Evolutionary conservation across 2,113 vertebrate species (phyloP).

Genomic region (Elephantulus edwardii): DNA sequence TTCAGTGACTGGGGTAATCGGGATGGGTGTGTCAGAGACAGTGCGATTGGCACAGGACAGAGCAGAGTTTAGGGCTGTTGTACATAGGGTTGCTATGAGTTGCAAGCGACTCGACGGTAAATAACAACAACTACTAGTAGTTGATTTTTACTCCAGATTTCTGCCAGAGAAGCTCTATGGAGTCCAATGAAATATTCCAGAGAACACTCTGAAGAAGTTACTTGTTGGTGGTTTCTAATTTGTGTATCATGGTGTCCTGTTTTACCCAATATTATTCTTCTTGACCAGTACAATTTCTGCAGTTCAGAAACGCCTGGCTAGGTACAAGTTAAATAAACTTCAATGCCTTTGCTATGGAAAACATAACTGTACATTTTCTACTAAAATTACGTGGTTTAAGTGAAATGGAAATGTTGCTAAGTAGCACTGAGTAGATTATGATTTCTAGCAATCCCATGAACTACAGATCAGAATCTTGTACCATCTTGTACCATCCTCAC

Average conservation of each 20-base stretch:
- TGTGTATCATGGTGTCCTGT: not conserved
- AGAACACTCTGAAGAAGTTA: not conserved
- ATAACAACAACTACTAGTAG: too few species aligned
- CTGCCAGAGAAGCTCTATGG: not conserved
- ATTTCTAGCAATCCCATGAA: not conserved
- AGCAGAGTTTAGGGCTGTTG: too few species aligned
- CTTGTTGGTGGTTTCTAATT: not conserved
- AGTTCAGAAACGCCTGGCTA: constrained; percentile 9
- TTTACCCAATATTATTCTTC: constrained; percentile 3
- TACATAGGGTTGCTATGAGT: too few species aligned
- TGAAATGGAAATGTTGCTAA: constrained; percentile 21
- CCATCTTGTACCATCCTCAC: too few species aligned
- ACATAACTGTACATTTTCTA: not conserved
- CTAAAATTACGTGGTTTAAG: not conserved
- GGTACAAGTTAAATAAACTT: not conserved
- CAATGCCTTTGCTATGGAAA: constrained; percentile 5
- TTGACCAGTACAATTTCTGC: not conserved
- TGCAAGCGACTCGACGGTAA: too few species aligned
- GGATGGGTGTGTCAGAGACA: too few species aligned
- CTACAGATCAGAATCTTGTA: too few species aligned
- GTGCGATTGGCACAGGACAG: too few species aligned
- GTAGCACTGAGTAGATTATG: not conserved
- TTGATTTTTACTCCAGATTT: not conserved
- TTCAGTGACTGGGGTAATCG: too few species aligned
- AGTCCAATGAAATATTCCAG: not conserved